Conservation (phyloP, 2,888 invertebrate genomes). For the Pterobdella sp. region DNA sequence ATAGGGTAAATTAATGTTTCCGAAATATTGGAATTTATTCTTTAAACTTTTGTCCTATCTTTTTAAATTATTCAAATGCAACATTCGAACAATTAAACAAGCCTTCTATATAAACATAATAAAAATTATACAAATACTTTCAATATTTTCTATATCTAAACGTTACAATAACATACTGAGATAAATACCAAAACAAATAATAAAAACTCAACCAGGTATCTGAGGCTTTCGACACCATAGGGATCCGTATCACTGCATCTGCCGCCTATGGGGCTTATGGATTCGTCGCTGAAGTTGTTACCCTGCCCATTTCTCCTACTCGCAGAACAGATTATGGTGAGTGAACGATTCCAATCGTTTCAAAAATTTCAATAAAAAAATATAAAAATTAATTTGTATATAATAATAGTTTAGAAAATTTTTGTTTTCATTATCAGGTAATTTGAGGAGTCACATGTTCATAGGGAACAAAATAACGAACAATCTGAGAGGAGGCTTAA, state of each 20-base stretch:
- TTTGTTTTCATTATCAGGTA: no score
- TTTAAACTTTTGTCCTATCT: neutral
- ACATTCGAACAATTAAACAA: no score
- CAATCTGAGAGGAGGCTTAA: conserved; percentile 77
- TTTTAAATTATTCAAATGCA: no score
- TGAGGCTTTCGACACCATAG: conserved; percentile 55
- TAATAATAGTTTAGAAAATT: no score
- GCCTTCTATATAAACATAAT: no score
- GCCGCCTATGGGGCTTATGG: conserved; percentile 84
- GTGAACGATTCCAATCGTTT: no score
- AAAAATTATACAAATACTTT: no score
- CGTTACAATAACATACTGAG: no score
- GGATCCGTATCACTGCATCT: conserved; percentile 82
- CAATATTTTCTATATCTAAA: no score
- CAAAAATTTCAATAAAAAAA: no score
- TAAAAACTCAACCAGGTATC: conserved; percentile 25
- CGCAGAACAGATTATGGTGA: conserved; percentile 26
- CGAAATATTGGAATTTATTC: neutral
- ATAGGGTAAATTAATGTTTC: conserved; percentile 20
- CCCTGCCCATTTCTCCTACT: conserved; percentile 61
- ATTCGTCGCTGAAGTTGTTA: conserved; percentile 92
- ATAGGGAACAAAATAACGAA: conserved; percentile 70
- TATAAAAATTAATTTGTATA: no score
- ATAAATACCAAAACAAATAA: conserved; percentile 37
- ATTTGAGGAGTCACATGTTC: conserved; percentile 81